Percentiles rank a stretch among this genome's conserved stretches.
phyloP scores from a whole-genome alignment of 2,888 invertebrate genomes.

The Eupithecia abbreviata region DNA sequence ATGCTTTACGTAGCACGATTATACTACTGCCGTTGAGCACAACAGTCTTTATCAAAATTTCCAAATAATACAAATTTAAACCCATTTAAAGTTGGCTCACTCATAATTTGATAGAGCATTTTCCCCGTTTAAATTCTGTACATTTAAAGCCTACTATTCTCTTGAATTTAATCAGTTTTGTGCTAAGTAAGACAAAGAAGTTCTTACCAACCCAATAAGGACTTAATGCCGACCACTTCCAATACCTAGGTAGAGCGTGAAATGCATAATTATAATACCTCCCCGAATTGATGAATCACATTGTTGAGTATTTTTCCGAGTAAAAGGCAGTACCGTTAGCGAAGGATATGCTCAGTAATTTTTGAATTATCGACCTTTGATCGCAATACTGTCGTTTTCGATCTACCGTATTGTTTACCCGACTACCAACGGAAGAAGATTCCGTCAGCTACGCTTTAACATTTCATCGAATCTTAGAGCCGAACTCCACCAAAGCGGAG shows the following conservation, averaged over 20 bases:
- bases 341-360: constrained; percentile 5
- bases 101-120: not conserved
- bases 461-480: no score
- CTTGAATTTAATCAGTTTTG: not conserved
- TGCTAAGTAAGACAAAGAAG: not conserved
- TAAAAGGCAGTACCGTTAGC: constrained; percentile 23
- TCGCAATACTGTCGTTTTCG: not conserved
- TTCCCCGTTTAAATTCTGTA: not conserved
- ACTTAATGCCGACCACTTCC: not conserved
- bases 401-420: not conserved
- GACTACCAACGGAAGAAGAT: no score
- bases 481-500: no score
- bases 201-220: not conserved
- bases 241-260: constrained; percentile 13
- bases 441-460: no score
- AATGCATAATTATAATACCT: constrained; percentile 17
- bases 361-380: constrained; percentile 9
- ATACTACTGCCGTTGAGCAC: not conserved
- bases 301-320: constrained; percentile 32
- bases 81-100: no score
- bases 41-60: no score
- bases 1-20: not conserved
- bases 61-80: no score
- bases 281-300: constrained; percentile 25
- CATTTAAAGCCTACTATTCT: not conserved